Evolutionary conservation across 2,797 vertebrate species (phyloP).

Genomic region (Cyprinella venusta): DNA sequence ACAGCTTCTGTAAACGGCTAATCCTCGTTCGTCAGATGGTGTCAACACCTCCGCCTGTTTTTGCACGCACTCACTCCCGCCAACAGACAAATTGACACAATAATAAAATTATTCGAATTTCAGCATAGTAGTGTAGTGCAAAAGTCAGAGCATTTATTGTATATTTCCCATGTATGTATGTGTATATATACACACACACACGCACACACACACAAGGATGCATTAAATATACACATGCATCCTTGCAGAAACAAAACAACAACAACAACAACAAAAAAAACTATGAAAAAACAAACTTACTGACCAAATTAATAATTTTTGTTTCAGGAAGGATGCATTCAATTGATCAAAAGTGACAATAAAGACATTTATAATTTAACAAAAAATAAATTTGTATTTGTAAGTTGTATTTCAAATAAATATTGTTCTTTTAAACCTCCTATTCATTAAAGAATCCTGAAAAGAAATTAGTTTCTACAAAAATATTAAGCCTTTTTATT

Average conservation of each 20-base stretch:
- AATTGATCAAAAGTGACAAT: neutral
- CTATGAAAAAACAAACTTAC: too few relatives aligned
- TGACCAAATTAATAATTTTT: neutral
- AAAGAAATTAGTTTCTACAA: too few relatives aligned
- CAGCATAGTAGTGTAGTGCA: constrained; percentile 82
- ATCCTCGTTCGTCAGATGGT: constrained; percentile 96
- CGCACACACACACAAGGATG: too few relatives aligned
- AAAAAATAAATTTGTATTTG: too few relatives aligned
- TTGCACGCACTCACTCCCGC: constrained; percentile 73
- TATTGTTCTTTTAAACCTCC: neutral
- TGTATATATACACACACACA: neutral
- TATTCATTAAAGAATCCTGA: too few relatives aligned
- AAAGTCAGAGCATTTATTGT: constrained; percentile 65
- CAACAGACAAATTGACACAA: constrained; percentile 79
- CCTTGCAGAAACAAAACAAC: too few relatives aligned
- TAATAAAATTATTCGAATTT: constrained; percentile 87
- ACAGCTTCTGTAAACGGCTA: constrained; percentile 97
- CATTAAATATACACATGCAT: too few relatives aligned
- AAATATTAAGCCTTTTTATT: too few relatives aligned
- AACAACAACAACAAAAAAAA: too few relatives aligned
- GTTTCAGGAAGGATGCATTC: neutral
- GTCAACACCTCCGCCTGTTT: constrained; percentile 87
- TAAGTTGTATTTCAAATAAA: neutral
- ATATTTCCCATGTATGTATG: neutral
- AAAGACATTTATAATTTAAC: neutral